A percentile compares a stretch with the other conserved stretches of the same genome.
These are phyloP conservation scores for Drosophila sturtevanti DNA, from an alignment of 1,140 invertebrate species.

Conservation along the genomic window DNA sequence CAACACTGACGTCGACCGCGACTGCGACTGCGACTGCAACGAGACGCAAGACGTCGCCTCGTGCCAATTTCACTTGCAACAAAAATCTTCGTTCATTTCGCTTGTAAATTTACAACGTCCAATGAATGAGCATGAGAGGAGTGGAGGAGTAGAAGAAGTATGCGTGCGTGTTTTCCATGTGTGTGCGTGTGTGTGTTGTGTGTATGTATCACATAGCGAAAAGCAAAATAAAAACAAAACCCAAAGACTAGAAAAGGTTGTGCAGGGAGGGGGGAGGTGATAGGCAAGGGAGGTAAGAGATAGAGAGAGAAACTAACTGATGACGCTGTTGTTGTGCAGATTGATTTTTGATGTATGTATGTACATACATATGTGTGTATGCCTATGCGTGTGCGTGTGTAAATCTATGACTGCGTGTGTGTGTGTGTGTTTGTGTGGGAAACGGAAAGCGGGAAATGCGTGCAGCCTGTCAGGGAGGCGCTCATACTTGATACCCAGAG, in stretches of 20 bases:
- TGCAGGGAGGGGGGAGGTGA: conserved; percentile 25
- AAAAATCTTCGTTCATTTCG: conserved; percentile 45
- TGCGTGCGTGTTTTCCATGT: conserved; percentile 25
- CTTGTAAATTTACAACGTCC: conserved; percentile 52
- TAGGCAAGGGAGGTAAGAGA: background rate
- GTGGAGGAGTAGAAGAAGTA: conserved; percentile 3
- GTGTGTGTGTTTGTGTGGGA: conserved; percentile 2
- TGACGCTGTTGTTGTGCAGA: conserved; percentile 44
- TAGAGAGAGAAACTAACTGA: conserved; percentile 19
- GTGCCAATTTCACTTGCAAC: conserved; percentile 75
- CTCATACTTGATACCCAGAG: background rate
- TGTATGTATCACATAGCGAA: conserved; percentile 67
- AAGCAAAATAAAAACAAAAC: conserved; percentile 78
- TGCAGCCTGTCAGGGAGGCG: conserved; percentile 30
- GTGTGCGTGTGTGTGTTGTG: conserved; percentile 37
- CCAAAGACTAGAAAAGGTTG: conserved; percentile 63
- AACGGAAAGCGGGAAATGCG: conserved; percentile 12
- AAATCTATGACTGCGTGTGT: conserved; percentile 16
- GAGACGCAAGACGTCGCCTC: conserved; percentile 33
- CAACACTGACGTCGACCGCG: conserved; percentile 37
- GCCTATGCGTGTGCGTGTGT: conserved; percentile 2
- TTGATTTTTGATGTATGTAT: conserved; percentile 40
- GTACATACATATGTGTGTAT: too few relatives aligned
- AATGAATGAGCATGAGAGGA: background rate
- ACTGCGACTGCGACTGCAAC: conserved; percentile 24